Base-by-base conservation (phyloP, 2,113 vertebrate genomes). In the Pseudorhombus dupliciocellatus region DNA sequence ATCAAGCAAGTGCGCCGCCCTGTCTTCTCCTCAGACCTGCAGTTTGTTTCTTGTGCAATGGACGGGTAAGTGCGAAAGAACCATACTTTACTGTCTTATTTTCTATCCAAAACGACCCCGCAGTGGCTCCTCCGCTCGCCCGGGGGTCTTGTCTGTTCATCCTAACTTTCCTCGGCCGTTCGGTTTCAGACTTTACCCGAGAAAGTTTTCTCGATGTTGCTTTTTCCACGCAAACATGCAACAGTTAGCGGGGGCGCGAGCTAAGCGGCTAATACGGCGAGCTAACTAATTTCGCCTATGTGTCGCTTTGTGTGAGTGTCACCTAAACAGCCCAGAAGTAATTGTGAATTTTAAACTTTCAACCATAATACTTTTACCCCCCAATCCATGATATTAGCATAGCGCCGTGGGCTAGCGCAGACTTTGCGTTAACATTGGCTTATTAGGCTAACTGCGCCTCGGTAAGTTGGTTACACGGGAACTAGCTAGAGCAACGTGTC, bases 31-130 rank as follows among this genome's bases (percentile, higher is more conserved):
- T 95, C 93, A 92, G 93, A 95, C 93, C 94, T 93, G 93, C 95
- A 95, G 94, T 95, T 96, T 94, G 95, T 95, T 91, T 90, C 84
- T 92, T 95, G 96, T 97, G 97, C 96, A 94, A 98, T 98, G 97
- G 97, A 98, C 95, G 97, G 97, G 97, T 98, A 87, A 97, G 97
- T 95, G 56, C 54, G 77, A 66, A 87, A 84, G 70, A 86, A 74
- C 65, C 77, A 53, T 52, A 48, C 79, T 87, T 75, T 84, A 83
- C 20, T 75, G 59, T 77, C 56, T 5, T 6, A 62, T 79, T 81
- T 77, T 24, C 0, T 21, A n/a, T 2, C n/a, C 5, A 46, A 78
- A 68, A 11, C 6, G 1, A 21, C 5, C 3, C 0, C 2, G 0
- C 37, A 51, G 18, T 22, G 2, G 12, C n/a, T 20, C 22, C 0